Evolutionary conservation across 2,113 vertebrate genomes (phyloP), one percentile per base, ranked within the genome.

Genomic region (Microtus richardsoni): DNA sequence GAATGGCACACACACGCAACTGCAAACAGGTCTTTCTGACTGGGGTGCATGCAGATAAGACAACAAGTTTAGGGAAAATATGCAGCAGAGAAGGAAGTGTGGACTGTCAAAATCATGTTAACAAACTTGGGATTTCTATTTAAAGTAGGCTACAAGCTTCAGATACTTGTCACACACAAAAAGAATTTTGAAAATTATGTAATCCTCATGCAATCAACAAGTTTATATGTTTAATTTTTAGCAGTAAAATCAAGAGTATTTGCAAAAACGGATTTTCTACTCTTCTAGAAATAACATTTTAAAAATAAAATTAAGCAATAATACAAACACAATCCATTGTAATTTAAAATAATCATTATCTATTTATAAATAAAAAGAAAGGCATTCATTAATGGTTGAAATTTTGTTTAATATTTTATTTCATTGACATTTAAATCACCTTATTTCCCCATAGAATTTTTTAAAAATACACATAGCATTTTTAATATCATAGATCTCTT

Each of bases 351-450:
- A 94, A 84, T 10, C 7, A 74, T 66, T 91, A 52, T 54, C 19
- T 47, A 64, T 52, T 68, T 80, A 93, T 14, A 95, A 30, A 92
- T 54, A 87, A 44, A 90, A 5, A 71, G 60, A 58, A 58, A 58
- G 58, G 5, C 19, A 58, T 58, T 58, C 19, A 21, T 58, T 58
- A 58, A 58, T 21, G 19, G 19, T 58, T 58, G 19, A 58, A 58
- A 21, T 58, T 58, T 80, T 93, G 64, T 79, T 62, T 70, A 54
- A 33, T 47, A 17, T 85, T 94, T 90, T 64, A 88, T 71, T 95
- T 96, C 90, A 36, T 91, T 77, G 17, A 79, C 36, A 11, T 96
- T 88, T 88, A 90, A 95, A 83, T 39, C 7, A 95, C n/a, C 73
- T 93, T 9, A 93, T 14, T 73, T 88, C 10, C 39, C 78, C 30